A percentile compares a stretch with the other conserved stretches of the same genome.
phyloP scores from a whole-genome alignment of 2,113 vertebrate genomes.

The Labeo rohita region DNA sequence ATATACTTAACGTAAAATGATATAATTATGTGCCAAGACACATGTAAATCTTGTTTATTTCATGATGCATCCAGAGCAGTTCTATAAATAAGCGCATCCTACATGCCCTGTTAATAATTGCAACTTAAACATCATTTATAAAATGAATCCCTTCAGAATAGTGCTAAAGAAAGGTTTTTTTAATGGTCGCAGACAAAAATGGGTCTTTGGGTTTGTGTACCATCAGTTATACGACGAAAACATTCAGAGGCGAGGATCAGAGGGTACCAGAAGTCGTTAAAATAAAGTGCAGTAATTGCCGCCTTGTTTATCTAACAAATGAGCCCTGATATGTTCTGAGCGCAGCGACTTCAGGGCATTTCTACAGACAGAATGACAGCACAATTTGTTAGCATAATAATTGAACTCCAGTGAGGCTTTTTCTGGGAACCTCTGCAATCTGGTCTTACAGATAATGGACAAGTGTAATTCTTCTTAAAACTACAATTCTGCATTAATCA shows the following conservation, averaged over 20 bases:
- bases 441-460: conserved; percentile 26
- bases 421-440: background rate
- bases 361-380: background rate
- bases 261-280: conserved; percentile 25
- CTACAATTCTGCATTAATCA: background rate
- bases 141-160: background rate
- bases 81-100: background rate
- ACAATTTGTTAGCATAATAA: conserved; percentile 24
- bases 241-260: background rate
- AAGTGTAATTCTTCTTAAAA: background rate
- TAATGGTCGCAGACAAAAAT: background rate
- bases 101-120: background rate
- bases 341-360: background rate
- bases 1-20: background rate
- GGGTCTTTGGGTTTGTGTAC: background rate
- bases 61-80: background rate
- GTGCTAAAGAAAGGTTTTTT: background rate
- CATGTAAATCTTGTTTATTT: background rate
- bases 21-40: background rate
- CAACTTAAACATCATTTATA: background rate
- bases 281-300: conserved; percentile 30
- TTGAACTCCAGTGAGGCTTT: conserved; percentile 9
- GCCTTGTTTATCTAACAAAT: conserved; percentile 38
- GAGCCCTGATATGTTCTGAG: conserved; percentile 25
- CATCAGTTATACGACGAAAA: background rate